A percentile compares a stretch with the other conserved stretches of the same genome.
Evolutionary conservation across 1,140 invertebrate species (phyloP).

Genomic region (Papilio machaon): DNA sequence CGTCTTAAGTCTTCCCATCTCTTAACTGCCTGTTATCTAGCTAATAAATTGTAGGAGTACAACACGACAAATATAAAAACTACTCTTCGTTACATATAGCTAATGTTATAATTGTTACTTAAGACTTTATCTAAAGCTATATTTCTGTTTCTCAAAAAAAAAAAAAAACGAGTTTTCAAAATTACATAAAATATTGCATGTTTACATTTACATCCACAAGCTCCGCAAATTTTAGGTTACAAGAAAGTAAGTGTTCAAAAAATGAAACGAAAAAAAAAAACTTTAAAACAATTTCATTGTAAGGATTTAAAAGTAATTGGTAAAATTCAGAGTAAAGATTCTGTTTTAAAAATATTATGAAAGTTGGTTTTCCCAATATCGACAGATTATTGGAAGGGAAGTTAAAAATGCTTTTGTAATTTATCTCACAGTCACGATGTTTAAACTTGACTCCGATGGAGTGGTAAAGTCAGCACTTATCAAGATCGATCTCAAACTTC

Average conservation of each 20-base stretch:
- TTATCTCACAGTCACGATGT: conserved; percentile 9
- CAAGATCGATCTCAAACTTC: conserved; percentile 1
- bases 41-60: neutral
- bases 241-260: too few species aligned
- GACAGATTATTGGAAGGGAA: conserved; percentile 13
- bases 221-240: too few species aligned
- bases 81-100: neutral
- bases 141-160: too few species aligned
- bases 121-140: too few species aligned
- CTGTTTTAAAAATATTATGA: neutral
- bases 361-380: conserved; percentile 1
- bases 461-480: conserved; percentile 13
- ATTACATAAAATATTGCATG: too few species aligned
- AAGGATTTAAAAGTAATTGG: neutral
- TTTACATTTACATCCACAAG: too few species aligned
- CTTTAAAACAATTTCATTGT: neutral
- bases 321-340: neutral
- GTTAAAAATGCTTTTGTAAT: conserved; percentile 11
- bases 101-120: neutral
- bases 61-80: conserved; percentile 13
- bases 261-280: too few species aligned
- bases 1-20: neutral
- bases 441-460: conserved; percentile 7
- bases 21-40: neutral
- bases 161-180: too few species aligned